phyloP scores from a whole-genome alignment of 1,140 invertebrate genomes.

The Trichonephila clavata region DNA sequence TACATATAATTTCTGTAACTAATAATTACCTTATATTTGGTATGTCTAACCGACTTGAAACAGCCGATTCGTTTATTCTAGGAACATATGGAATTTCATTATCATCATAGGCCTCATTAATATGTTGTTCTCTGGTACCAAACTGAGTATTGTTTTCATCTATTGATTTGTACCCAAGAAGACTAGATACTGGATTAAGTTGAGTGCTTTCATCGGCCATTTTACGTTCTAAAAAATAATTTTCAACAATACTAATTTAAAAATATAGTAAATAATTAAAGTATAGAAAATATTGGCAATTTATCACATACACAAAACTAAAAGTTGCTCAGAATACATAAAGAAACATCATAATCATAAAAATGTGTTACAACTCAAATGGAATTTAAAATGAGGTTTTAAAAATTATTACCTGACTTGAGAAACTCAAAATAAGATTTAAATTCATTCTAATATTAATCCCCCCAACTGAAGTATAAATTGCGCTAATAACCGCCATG shows the following conservation, averaged over 20 bases:
- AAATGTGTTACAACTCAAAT: no score
- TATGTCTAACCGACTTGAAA: slow-evolving; percentile 32
- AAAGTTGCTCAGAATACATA: no score
- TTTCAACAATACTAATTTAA: not conserved
- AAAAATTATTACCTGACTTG: no score
- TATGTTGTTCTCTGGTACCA: slow-evolving; percentile 17
- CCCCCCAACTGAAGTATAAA: not conserved
- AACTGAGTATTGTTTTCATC: slow-evolving; percentile 19
- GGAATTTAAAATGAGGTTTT: no score
- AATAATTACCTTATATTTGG: slow-evolving; percentile 57
- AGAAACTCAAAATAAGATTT: no score
- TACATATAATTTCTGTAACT: no score
- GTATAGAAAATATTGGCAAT: no score
- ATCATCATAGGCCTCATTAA: slow-evolving; percentile 72
- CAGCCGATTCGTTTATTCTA: slow-evolving; percentile 43
- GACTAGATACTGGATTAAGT: slow-evolving; percentile 74
- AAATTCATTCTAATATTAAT: no score
- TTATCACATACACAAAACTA: no score
- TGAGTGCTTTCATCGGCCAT: slow-evolving; percentile 68
- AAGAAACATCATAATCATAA: no score
- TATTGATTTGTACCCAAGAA: slow-evolving; percentile 64
- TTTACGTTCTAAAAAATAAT: slow-evolving; percentile 64
- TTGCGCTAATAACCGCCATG: not conserved
- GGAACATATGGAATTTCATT: slow-evolving; percentile 66
- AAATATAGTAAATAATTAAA: not conserved